Base-by-base conservation (phyloP, 2,888 invertebrate genomes). In the Hydraecia micacea region DNA sequence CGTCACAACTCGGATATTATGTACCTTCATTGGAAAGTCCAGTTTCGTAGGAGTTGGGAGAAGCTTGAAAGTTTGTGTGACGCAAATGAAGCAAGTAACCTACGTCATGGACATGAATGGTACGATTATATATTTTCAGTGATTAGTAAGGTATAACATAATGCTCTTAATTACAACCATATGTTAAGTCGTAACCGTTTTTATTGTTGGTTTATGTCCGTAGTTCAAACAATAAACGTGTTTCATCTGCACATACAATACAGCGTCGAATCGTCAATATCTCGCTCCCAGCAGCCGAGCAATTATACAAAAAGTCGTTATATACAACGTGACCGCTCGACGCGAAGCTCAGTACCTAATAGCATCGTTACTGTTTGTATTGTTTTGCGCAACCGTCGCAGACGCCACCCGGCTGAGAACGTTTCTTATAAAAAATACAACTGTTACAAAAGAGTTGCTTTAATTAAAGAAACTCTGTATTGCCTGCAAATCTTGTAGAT, bases 221-320 rank as follows among this genome's bases (percentile, higher is more conserved):
- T 65, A 81, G 52, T 63, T 71, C 3, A 71, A 73, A 79, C 52
- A 69, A 66, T 75, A 62, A 66, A 49, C 42, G 21, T 25, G 7
- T 67, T 75, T 67, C 73, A 75, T 73, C 63, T 75, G 76, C 36
- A 25, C 46, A 66, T 46, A 83, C 60, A 70, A 67, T 65, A 70
- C 32, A 68, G 32, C 73, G 42, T 65, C 28, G 32, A 46, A 72
- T 65, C 52, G 68, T 63, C 72, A 66, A 39, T 42, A 63, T 52
- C 46, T 75, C 71, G 67, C 79, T 77, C 80, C 75, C 66, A 75
- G 81, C 71, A 77, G 65, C 55, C n/a, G 66, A 68, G 73, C 74
- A 81, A 82, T 79, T 83, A 79, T 65, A 81, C 73, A 81, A 87
- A 85, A 83, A 83, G 79, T 86, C 77, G 71, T 84, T 78, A 74